Conservation (phyloP, 2,888 invertebrate species). For the Orthosia gothica region DNA sequence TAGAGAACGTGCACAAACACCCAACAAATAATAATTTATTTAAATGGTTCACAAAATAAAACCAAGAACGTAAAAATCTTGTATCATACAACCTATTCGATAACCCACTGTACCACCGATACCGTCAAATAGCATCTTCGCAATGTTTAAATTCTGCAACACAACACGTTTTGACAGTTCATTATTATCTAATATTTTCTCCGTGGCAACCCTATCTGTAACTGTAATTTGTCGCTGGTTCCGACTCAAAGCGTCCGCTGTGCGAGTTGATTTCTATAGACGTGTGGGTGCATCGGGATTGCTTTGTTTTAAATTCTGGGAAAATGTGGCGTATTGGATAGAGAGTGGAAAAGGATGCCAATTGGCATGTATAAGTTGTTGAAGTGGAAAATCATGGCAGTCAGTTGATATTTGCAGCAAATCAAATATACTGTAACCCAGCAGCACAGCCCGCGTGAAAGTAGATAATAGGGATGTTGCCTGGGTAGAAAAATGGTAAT, state of each 20-base stretch:
- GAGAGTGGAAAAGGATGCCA: background rate
- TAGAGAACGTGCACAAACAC: no score
- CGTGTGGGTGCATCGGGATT: conserved; percentile 14
- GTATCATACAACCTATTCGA: background rate
- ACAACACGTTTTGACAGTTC: conserved; percentile 12
- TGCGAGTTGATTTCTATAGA: conserved; percentile 59
- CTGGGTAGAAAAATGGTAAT: no score
- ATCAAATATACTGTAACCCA: no score
- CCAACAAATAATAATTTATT: no score
- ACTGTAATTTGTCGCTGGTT: conserved; percentile 61
- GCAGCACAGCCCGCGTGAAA: no score
- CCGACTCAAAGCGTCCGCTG: conserved; percentile 49
- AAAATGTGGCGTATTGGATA: conserved; percentile 1
- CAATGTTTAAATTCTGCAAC: background rate
- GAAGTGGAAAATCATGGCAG: background rate
- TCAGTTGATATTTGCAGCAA: no score
- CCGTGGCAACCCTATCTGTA: conserved; percentile 38
- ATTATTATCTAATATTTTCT: background rate
- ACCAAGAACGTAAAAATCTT: background rate
- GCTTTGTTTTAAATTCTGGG: conserved; percentile 11
- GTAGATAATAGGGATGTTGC: no score
- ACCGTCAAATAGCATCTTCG: background rate
- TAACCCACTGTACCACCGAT: background rate
- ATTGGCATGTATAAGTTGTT: background rate
- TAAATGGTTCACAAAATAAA: background rate